These are phyloP conservation scores for Scaeva pyrastri DNA, from an alignment of 2,888 invertebrate species.

Conservation along the genomic window DNA sequence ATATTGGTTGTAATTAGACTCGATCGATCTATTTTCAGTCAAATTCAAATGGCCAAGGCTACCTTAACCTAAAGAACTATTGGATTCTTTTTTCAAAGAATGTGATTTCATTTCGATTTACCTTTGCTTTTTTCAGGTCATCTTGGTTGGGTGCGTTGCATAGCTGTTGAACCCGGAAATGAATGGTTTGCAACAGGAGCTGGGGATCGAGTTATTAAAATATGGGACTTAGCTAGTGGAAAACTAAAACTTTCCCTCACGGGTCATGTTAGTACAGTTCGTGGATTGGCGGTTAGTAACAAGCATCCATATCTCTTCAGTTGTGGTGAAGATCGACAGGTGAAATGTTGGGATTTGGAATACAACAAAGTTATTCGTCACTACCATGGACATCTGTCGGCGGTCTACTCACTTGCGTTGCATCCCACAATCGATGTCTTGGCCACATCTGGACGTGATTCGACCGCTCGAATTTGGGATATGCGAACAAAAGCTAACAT, in stretches of 20 bases:
- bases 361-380: constrained; percentile 99
- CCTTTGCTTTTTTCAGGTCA: constrained; percentile 84
- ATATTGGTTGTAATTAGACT: too few relatives aligned
- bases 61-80: too few relatives aligned
- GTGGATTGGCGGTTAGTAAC: constrained; percentile 96
- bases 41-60: too few relatives aligned
- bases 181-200: constrained; percentile 94
- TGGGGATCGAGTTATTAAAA: constrained; percentile 99
- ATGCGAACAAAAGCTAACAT: constrained; percentile 99
- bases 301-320: constrained; percentile 99
- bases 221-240: constrained; percentile 99
- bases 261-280: constrained; percentile 98
- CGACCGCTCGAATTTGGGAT: constrained; percentile 99
- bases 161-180: constrained; percentile 98
- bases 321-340: constrained; percentile 99
- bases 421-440: constrained; percentile 98
- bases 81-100: too few relatives aligned
- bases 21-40: too few relatives aligned
- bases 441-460: constrained; percentile 96
- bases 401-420: constrained; percentile 95
- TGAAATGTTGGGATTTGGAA: constrained; percentile 99
- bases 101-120: not conserved
- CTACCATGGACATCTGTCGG: constrained; percentile 99
- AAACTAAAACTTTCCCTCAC: constrained; percentile 98
- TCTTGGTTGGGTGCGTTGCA: constrained; percentile 98